Percentiles rank a stretch among this genome's conserved stretches.
These are phyloP conservation scores for Myotis vivesi DNA, from an alignment of 2,797 vertebrate genomes.

Conservation along the genomic window DNA sequence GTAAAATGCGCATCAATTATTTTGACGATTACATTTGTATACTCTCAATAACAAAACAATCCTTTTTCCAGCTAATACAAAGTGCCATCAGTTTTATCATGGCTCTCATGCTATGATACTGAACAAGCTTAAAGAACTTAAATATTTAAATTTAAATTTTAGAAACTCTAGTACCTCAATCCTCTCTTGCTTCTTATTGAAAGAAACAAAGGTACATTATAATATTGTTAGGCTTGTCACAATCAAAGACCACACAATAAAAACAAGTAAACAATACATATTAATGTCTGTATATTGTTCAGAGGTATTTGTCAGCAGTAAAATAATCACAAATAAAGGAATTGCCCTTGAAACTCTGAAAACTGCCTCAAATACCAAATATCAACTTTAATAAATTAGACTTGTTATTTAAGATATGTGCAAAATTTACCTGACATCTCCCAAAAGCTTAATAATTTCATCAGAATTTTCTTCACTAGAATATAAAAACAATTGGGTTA, in stretches of 20 bases:
- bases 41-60: neutral
- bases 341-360: neutral
- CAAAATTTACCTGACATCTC: conserved; percentile 92
- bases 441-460: conserved; percentile 97
- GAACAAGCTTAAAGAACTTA: neutral
- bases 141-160: conserved; percentile 30
- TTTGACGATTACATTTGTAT: neutral
- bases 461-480: conserved; percentile 99
- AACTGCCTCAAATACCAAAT: conserved; percentile 6
- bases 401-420: neutral
- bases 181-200: neutral
- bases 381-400: conserved; percentile 13
- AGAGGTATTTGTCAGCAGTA: neutral
- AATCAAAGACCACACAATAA: neutral
- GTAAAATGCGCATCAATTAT: neutral
- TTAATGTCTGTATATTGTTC: neutral
- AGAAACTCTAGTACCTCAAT: conserved; percentile 13
- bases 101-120: neutral
- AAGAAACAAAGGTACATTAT: neutral
- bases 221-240: neutral
- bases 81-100: neutral
- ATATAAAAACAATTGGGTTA: conserved; percentile 73
- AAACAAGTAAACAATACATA: neutral
- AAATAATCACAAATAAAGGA: neutral
- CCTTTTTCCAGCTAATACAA: neutral